phyloP scores from a whole-genome alignment of 2,888 invertebrate genomes.

The Zhuqinia jingwanae region DNA sequence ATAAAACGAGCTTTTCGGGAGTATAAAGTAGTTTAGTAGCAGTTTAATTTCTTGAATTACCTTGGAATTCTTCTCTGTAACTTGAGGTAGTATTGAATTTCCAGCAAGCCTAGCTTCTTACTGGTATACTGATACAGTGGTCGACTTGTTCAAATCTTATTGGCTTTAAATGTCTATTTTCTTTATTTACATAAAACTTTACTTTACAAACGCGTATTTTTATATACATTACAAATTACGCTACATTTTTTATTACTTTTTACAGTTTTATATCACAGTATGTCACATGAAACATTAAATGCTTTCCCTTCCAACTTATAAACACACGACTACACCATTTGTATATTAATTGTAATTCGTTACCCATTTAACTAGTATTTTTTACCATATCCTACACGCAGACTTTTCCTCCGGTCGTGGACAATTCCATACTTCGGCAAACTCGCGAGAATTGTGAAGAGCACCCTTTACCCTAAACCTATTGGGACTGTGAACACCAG shows the following conservation, averaged over 20 bases:
- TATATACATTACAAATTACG: not conserved
- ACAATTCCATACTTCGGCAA: slow-evolving; percentile 76
- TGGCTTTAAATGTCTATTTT: slow-evolving; percentile 2
- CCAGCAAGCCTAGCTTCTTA: too few relatives aligned
- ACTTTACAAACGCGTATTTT: not conserved
- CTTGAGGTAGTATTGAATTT: too few relatives aligned
- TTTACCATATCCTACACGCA: slow-evolving; percentile 61
- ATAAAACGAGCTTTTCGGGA: too few relatives aligned
- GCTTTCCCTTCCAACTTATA: not conserved
- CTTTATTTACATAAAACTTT: not conserved
- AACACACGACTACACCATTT: not conserved
- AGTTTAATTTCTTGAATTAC: too few relatives aligned
- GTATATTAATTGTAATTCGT: not conserved
- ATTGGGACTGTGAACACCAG: slow-evolving; percentile 77
- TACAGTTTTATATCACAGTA: slow-evolving; percentile 48
- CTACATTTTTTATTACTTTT: not conserved
- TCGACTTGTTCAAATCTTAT: not conserved
- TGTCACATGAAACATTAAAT: slow-evolving; percentile 15
- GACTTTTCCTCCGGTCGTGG: slow-evolving; percentile 54
- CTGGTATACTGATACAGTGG: too few relatives aligned
- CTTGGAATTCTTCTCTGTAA: too few relatives aligned
- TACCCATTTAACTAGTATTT: not conserved
- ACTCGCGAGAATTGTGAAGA: slow-evolving; percentile 76
- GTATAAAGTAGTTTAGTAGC: too few relatives aligned
- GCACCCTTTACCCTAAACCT: slow-evolving; percentile 75